These are phyloP conservation scores for Cosmopolites sordidus DNA, from an alignment of 2,888 invertebrate genomes.

Conservation along the genomic window DNA sequence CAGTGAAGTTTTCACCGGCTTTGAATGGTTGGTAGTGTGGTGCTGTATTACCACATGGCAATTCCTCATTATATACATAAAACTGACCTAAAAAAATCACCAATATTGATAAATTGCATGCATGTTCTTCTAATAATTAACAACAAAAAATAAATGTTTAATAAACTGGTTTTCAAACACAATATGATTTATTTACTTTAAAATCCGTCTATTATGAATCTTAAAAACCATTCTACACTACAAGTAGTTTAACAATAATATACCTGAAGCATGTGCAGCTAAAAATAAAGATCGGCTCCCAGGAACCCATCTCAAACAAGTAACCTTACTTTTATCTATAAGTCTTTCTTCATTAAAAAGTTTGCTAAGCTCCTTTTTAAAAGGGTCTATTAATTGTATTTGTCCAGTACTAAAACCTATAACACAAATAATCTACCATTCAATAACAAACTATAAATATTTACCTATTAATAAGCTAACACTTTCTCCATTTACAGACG, in stretches of 20 bases:
- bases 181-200: not conserved
- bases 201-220: too few relatives aligned
- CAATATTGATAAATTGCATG: too few relatives aligned
- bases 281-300: conserved; percentile 90
- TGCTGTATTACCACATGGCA: conserved; percentile 82
- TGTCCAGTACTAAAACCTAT: conserved; percentile 95
- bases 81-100: conserved; percentile 77
- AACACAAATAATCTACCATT: not conserved
- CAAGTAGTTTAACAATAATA: too few relatives aligned
- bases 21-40: conserved; percentile 95
- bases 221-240: too few relatives aligned
- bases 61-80: conserved; percentile 96
- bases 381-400: conserved; percentile 70
- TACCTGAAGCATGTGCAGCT: conserved; percentile 71
- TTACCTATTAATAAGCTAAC: conserved; percentile 75
- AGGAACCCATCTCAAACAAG: conserved; percentile 97
- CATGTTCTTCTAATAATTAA: too few relatives aligned
- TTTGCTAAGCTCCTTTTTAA: conserved; percentile 92
- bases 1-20: conserved; percentile 88
- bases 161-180: not conserved
- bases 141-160: not conserved
- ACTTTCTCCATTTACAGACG: conserved; percentile 75
- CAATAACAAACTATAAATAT: too few relatives aligned
- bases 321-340: conserved; percentile 92
- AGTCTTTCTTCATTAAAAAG: conserved; percentile 97